Percentiles rank a stretch among this genome's conserved stretches.
These are phyloP conservation scores for Drosophila orena DNA, from an alignment of 1,140 invertebrate genomes.

Conservation along the genomic window DNA sequence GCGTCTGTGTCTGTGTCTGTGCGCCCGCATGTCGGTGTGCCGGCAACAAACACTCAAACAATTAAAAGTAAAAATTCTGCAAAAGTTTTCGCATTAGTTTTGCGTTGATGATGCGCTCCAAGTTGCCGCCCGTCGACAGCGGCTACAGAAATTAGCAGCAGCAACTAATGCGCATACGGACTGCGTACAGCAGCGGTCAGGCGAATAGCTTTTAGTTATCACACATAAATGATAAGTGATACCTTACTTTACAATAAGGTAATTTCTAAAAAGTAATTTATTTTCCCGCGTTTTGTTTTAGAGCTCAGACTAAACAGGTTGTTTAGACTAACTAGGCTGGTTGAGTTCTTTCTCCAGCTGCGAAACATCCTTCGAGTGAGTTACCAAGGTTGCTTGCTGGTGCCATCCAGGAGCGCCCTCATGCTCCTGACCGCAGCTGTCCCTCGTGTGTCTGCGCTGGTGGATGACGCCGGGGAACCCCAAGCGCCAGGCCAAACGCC, in stretches of 20 bases:
- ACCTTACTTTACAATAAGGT: too few species aligned
- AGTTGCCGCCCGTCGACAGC: conserved; percentile 56
- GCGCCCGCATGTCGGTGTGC: conserved; percentile 37
- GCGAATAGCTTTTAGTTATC: conserved; percentile 16
- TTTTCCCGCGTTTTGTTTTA: too few species aligned
- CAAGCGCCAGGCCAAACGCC: not conserved
- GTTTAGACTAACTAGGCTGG: accelerated
- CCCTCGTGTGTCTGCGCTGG: not conserved
- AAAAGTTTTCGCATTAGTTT: conserved; percentile 79
- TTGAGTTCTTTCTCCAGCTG: not conserved
- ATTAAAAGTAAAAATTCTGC: conserved; percentile 79
- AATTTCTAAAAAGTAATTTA: too few species aligned
- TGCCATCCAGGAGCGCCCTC: not conserved
- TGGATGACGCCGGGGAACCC: not conserved
- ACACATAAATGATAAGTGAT: too few species aligned
- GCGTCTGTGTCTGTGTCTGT: too few species aligned
- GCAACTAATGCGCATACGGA: conserved; percentile 54
- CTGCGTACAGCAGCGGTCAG: conserved; percentile 24
- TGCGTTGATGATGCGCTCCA: conserved; percentile 71
- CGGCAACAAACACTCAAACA: conserved; percentile 73
- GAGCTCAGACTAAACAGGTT: too few species aligned
- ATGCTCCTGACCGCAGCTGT: conserved; percentile 1
- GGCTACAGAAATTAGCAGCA: conserved; percentile 68
- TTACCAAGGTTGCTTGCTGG: not conserved
- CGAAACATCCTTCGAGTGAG: not conserved